Conservation (phyloP, 92 coral and sea anemone species). For the Phenganax stokvisi region DNA sequence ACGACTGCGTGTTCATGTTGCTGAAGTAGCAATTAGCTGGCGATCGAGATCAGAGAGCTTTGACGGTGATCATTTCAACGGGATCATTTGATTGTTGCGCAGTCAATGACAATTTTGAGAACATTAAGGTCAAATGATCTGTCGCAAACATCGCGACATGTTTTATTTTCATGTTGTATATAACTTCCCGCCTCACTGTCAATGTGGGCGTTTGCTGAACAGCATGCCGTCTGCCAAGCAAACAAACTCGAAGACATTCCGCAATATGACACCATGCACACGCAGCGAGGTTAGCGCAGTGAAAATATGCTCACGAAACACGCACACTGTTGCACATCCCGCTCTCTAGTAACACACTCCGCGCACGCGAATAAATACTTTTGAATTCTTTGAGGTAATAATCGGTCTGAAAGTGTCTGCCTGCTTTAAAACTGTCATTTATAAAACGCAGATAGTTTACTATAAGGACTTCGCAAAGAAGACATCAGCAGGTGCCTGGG, state of each 20-base stretch:
- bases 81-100: constrained; percentile 39
- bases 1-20: background rate
- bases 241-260: constrained; percentile 33
- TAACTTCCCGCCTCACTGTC: constrained; percentile 41
- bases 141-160: constrained; percentile 39
- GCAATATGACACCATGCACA: constrained; percentile 38
- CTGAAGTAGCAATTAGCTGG: constrained; percentile 32
- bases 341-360: background rate
- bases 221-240: constrained; percentile 35
- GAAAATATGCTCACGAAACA: background rate
- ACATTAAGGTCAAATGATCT: constrained; percentile 39
- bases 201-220: constrained; percentile 34
- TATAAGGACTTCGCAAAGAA: constrained; percentile 81
- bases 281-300: constrained; percentile 19
- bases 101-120: constrained; percentile 44
- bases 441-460: background rate
- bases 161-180: constrained; percentile 35
- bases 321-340: background rate
- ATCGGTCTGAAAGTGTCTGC: background rate
- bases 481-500: constrained; percentile 97
- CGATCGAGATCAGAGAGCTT: background rate
- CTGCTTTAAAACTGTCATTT: background rate
- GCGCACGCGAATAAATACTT: background rate
- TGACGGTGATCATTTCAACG: constrained; percentile 33
- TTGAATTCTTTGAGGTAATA: background rate